Conservation (phyloP, 53 echinoderm and acorn worm species). For the Apostichopus leukothele region DNA sequence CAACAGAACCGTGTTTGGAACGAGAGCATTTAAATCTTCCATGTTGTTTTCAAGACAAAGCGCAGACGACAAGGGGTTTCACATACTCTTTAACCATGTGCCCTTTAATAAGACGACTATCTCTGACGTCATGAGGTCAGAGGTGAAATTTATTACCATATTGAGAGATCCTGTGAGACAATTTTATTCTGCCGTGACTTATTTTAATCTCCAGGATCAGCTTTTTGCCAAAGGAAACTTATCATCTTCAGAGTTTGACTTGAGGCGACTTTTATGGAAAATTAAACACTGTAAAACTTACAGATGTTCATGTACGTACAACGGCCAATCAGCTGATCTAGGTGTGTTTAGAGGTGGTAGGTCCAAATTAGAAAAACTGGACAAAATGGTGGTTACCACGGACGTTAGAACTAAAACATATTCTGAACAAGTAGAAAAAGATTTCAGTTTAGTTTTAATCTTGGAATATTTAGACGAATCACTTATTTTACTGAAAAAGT, state of each 20-base stretch:
- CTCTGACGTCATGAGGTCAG: constrained; percentile 4
- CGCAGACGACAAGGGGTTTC: background rate
- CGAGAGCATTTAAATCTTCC: background rate
- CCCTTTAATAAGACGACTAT: background rate
- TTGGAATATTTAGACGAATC: constrained; percentile 33
- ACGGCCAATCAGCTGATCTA: constrained; percentile 31
- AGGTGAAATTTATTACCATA: constrained; percentile 20
- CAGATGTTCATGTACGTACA: constrained; percentile 8
- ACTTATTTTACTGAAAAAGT: background rate
- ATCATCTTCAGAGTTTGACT: background rate
- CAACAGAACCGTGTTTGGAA: constrained; percentile 4
- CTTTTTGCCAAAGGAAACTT: background rate
- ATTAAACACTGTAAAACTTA: background rate
- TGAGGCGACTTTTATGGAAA: background rate
- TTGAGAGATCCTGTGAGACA: constrained; percentile 22
- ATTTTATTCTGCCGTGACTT: constrained; percentile 17
- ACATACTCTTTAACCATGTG: constrained; percentile 32
- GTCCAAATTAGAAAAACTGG: background rate
- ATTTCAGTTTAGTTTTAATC: constrained; percentile 16
- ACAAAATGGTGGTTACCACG: background rate
- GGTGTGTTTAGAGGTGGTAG: background rate
- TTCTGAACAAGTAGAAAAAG: background rate
- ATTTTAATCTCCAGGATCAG: background rate
- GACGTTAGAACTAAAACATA: background rate
- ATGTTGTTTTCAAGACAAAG: background rate